phyloP scores from a whole-genome alignment of 2,888 invertebrate species.

The Scelioninae gen. 2 region DNA sequence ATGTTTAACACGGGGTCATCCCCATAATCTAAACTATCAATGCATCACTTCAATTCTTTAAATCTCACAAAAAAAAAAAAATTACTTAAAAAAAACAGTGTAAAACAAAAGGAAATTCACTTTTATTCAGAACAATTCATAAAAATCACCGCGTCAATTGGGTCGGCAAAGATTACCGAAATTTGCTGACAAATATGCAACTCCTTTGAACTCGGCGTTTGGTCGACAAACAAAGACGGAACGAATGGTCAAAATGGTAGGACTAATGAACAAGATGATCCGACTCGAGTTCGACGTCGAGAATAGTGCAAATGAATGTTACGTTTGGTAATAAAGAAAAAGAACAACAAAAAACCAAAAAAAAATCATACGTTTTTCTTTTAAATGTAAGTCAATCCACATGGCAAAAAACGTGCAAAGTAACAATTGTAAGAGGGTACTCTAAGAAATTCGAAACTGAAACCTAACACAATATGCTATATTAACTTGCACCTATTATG shows the following conservation, averaged over 20 bases:
- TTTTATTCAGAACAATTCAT: too few relatives aligned
- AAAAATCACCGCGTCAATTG: not conserved
- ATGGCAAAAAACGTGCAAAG: conserved; percentile 54
- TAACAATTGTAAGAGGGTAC: conserved; percentile 46
- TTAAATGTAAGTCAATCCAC: conserved; percentile 48
- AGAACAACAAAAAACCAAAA: not conserved
- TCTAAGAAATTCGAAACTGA: conserved; percentile 55
- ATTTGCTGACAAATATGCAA: conserved; percentile 39
- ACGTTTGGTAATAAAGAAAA: conserved; percentile 19
- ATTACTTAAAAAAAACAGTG: too few relatives aligned
- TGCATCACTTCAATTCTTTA: conserved; percentile 15
- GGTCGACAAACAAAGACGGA: not conserved
- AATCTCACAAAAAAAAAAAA: conserved; percentile 16
- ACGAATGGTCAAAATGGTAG: not conserved
- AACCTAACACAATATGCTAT: conserved; percentile 55
- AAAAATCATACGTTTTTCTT: conserved; percentile 29
- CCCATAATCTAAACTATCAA: conserved; percentile 43
- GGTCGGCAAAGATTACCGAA: conserved; percentile 9
- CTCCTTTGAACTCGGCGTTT: not conserved
- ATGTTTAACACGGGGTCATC: conserved; percentile 59
- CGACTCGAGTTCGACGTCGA: not conserved
- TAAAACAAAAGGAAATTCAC: too few relatives aligned
- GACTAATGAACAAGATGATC: not conserved
- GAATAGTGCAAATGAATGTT: conserved; percentile 19
- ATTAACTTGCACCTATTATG: conserved; percentile 56